Evolutionary conservation across 2,888 invertebrate species (phyloP).

Genomic region (Phortica okadai): DNA sequence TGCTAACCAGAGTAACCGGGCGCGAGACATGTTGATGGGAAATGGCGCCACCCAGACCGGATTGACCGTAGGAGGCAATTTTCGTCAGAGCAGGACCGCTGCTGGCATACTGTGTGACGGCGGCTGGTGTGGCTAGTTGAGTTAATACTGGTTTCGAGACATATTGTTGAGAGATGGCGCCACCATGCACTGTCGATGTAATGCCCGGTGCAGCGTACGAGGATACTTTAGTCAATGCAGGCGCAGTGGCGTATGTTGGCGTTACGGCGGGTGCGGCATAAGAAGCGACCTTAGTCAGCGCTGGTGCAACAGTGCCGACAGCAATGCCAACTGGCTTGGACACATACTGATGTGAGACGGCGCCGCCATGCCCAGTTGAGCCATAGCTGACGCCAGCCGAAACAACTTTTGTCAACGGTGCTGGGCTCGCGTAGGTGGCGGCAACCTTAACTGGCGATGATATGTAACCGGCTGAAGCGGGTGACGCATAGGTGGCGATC

Average conservation of each 20-base stretch:
- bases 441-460: constrained; percentile 42
- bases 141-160: constrained; percentile 56
- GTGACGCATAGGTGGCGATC: constrained; percentile 52
- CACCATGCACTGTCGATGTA: constrained; percentile 37
- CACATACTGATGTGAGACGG: constrained; percentile 51
- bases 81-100: constrained; percentile 47
- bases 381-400: constrained; percentile 34
- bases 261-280: constrained; percentile 44
- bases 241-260: constrained; percentile 36
- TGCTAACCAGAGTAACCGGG: constrained; percentile 49
- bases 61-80: constrained; percentile 58
- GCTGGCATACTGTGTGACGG: constrained; percentile 32
- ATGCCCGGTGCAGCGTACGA: constrained; percentile 38
- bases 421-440: constrained; percentile 41
- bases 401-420: constrained; percentile 8
- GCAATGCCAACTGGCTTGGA: constrained; percentile 29
- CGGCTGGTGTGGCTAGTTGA: constrained; percentile 41
- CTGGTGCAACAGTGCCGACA: constrained; percentile 32
- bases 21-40: constrained; percentile 64
- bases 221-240: constrained; percentile 33
- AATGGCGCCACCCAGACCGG: constrained; percentile 48
- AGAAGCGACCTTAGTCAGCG: constrained; percentile 33
- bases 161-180: constrained; percentile 54
- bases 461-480: constrained; percentile 51
- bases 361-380: constrained; percentile 39